These are phyloP conservation scores for Actinernus sp. DNA, from an alignment of 92 coral and sea anemone genomes.

Conservation along the genomic window DNA sequence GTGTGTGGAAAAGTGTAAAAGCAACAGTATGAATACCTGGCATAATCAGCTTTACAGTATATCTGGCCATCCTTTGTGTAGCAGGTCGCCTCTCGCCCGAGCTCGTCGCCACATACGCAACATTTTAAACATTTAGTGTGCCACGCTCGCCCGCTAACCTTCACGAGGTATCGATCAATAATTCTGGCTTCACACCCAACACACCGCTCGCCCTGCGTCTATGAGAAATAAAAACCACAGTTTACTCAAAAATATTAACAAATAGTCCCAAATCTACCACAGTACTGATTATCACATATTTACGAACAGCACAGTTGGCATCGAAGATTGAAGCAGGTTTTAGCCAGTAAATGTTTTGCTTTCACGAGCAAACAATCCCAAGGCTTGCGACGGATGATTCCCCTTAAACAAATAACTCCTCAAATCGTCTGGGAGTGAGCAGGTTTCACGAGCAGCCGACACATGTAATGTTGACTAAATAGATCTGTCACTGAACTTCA, in stretches of 20 bases:
- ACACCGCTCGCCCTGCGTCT: constrained; percentile 93
- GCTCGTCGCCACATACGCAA: constrained; percentile 82
- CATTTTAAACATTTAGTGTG: constrained; percentile 94
- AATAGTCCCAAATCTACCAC: constrained; percentile 1
- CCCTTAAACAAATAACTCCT: no score
- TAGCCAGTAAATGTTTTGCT: no score
- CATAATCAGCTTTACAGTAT: constrained; percentile 96
- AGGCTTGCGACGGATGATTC: no score
- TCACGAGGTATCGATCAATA: constrained; percentile 92
- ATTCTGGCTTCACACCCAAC: constrained; percentile 91
- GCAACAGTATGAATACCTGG: constrained; percentile 64
- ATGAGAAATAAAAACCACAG: constrained; percentile 14
- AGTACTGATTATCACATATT: no score
- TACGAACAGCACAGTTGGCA: no score
- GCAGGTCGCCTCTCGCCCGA: constrained; percentile 98
- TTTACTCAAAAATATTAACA: not conserved
- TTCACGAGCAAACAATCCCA: not conserved
- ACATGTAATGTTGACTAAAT: no score
- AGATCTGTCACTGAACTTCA: no score
- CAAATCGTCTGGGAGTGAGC: no score
- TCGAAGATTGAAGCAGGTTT: no score
- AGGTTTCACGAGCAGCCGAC: no score
- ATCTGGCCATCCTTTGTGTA: constrained; percentile 95
- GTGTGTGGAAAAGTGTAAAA: no score
- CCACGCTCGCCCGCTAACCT: constrained; percentile 96